Evolutionary conservation across 2,888 invertebrate species (phyloP), one percentile per base, ranked within the genome.

Genomic region (Brachyopa scutellaris): DNA sequence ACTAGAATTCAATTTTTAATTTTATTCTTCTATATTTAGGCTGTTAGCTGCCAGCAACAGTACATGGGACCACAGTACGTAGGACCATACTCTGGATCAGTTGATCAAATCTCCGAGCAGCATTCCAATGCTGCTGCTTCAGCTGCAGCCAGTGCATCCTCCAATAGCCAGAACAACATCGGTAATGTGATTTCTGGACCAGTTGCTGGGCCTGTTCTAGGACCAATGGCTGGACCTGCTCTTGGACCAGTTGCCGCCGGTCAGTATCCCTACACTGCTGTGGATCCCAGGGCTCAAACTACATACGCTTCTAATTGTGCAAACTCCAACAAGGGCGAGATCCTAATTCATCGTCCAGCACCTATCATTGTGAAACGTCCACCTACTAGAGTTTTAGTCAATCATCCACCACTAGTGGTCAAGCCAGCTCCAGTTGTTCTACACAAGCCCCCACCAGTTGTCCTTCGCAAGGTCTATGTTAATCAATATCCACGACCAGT

Each of bases 361-460:
- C 88, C 89, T 51, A 90, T 90, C 73, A 88, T 90, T 86, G 89
- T 90, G 9, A 87, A 88, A 59, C 88, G 89, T 17, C 89, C 90
- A 77, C 90, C 90, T 78, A 90, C 90, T 77, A 88, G 87, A 84
- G 89, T 90, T 53, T 72, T 89, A 70, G 89, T 90, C 55, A 89
- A 89, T 62, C 90, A 90, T 85, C 89, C 90, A 29, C 90, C 90
- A 86, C 84, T 90, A 74, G 88, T 90, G 40, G 89, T 90, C 15
- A 89, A 88, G 85, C 90, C 90, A 62, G 89, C 89, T 11, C 90
- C 90, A 79, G 89, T 90, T 84, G 88, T 90, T 62, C 85, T 90
- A 13, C 90, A 90, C 86, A 89, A 88, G 83, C 90, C 90, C n/a
- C 89, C 89, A 86, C 88, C 89, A 86, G 87, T 89, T n/a, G 88